Evolutionary conservation across 2,797 vertebrate genomes (phyloP), one percentile per base, ranked within the genome.

Genomic region (Microcaecilia unicolor): DNA sequence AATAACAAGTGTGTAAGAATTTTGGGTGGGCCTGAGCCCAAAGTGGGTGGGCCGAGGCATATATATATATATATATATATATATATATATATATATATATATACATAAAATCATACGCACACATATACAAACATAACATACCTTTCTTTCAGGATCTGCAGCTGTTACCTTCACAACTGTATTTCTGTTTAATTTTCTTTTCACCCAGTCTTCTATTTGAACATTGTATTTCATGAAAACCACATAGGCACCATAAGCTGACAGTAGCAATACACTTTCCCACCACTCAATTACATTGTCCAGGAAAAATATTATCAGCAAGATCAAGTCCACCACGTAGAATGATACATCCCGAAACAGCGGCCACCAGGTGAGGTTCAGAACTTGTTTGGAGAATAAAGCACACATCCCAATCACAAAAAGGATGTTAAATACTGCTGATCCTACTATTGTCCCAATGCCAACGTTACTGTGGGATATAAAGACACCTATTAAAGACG

Each of bases 321-420:
- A 78, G 74, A 97, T 81, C 72, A 99, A 86, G 75, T 86, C 95
- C 61, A 98, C 3, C 41, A 97, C 98, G 81, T 99, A 99, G 80
- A 99, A 99, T 57, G 91, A 89, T 52, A 98, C 93, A 42, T 98
- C 96, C 15, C 96, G 87, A 74, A 99, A 98, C 14, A 98, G 92
- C 0, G 96, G 96, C 96, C 96, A 99, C 96, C 96, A 99, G 1
- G 96, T 99, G 28, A 99, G 75, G 74, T 93, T 91, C 58, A 99
- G 82, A 67, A 98, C 93, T 76, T 98, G 92, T 70, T 80, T 93
- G 45, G 96, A 99, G 82, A 99, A 99, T 52, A 98, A 84, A 60
- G 95, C 96, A 35, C 96, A 99, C 96, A 99, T 99, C 52, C 96
- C 96, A 28, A 99, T 99, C 58, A 98, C 96, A 16, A 99, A 99